Evolutionary conservation across 1,140 invertebrate species (phyloP).

Genomic region (Vanessa atalanta): DNA sequence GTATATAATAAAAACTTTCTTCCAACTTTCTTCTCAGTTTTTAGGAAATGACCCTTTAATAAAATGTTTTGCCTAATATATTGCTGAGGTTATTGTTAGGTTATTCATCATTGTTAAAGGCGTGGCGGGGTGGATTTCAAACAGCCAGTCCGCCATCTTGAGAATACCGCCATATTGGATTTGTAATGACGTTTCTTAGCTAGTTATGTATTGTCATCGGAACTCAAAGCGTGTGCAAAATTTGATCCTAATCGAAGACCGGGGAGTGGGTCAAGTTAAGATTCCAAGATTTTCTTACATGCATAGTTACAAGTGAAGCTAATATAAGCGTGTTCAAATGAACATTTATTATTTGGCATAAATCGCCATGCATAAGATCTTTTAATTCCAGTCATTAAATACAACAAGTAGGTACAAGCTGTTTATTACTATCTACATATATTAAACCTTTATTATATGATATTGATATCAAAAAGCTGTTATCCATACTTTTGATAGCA

Average conservation of each 20-base stretch:
- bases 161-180: no score
- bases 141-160: no score
- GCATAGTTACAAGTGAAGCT: no score
- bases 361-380: background rate
- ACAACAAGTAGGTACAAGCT: background rate
- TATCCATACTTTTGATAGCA: background rate
- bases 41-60: background rate
- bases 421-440: background rate
- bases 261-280: no score
- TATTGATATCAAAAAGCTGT: background rate
- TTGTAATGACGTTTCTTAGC: no score
- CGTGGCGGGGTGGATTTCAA: no score
- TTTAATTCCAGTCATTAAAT: background rate
- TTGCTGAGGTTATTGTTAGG: background rate
- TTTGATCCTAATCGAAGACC: background rate
- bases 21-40: background rate
- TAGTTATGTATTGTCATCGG: no score
- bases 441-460: background rate
- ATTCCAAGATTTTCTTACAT: no score
- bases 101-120: background rate
- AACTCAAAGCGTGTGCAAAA: no score
- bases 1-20: background rate
- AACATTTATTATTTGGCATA: background rate
- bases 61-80: background rate
- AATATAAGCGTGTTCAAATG: background rate